Conservation (phyloP, 2,888 invertebrate species). For the Heteromurus nitidus region DNA sequence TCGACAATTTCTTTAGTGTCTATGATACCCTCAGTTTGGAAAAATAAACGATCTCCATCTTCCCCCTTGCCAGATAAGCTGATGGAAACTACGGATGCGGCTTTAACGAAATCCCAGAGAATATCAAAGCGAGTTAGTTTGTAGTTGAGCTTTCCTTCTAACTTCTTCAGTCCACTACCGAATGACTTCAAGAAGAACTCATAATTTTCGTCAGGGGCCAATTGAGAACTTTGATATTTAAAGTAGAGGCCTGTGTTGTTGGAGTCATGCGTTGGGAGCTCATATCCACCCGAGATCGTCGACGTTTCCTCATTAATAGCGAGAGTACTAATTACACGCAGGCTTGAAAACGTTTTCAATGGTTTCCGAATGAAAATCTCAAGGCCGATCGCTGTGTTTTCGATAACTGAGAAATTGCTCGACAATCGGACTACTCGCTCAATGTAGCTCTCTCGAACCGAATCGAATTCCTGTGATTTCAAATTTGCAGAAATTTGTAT, state of each 20-base stretch:
- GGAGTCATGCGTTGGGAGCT: conserved; percentile 57
- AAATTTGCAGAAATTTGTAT: conserved; percentile 59
- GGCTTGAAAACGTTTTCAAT: conserved; percentile 32
- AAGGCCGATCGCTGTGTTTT: conserved; percentile 45
- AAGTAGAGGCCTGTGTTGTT: conserved; percentile 43
- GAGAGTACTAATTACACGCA: conserved; percentile 40
- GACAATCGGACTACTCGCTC: conserved; percentile 59
- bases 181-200: conserved; percentile 43
- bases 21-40: conserved; percentile 49
- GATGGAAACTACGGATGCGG: conserved; percentile 43
- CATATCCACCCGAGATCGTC: conserved; percentile 65
- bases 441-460: conserved; percentile 25
- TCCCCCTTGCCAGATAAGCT: conserved; percentile 39
- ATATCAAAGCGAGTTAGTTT: conserved; percentile 37
- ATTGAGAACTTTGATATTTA: conserved; percentile 55
- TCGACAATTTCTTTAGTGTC: conserved; percentile 28
- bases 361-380: conserved; percentile 66
- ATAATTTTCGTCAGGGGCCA: conserved; percentile 51
- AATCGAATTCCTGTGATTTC: conserved; percentile 32
- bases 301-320: conserved; percentile 57
- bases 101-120: conserved; percentile 48
- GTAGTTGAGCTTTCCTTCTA: conserved; percentile 61
- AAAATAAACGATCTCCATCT: conserved; percentile 36
- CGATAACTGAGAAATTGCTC: conserved; percentile 56
- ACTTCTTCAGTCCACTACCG: conserved; percentile 47